Conservation (phyloP, 2,113 vertebrate genomes). For the Nyctereutes procyonoides region DNA sequence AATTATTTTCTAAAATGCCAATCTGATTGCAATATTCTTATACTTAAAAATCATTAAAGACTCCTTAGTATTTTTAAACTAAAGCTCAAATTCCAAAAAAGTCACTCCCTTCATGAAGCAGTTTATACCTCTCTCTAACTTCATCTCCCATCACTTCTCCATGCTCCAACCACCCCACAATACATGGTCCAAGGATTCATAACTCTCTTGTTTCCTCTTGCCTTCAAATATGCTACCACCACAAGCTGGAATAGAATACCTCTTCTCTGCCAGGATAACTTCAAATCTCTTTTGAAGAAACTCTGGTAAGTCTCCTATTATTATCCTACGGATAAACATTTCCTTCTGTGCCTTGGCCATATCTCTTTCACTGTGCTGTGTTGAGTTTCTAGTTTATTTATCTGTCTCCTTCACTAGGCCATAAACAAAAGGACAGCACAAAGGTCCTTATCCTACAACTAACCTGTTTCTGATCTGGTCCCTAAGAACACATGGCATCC, state of each 20-base stretch:
- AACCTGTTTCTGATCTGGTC: not conserved
- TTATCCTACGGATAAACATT: not conserved
- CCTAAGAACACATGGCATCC: conserved; percentile 1
- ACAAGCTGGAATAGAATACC: not conserved
- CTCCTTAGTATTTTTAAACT: not conserved
- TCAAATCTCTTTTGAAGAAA: not conserved
- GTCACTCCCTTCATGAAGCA: not conserved
- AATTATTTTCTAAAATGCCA: not conserved
- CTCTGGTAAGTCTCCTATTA: not conserved
- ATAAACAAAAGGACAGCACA: not conserved
- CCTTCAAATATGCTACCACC: not conserved
- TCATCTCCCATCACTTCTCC: not conserved
- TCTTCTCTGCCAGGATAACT: not conserved
- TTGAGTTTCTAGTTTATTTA: not conserved
- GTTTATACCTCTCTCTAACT: not conserved
- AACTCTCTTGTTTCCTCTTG: not conserved
- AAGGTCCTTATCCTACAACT: not conserved
- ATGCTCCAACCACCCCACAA: not conserved
- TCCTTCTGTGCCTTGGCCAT: not conserved
- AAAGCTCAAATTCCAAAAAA: not conserved
- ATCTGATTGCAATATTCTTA: not conserved
- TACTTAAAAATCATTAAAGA: not conserved
- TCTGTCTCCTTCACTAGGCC: not conserved
- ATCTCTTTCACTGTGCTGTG: not conserved
- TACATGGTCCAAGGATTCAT: not conserved